Conservation (phyloP, 2,113 vertebrate genomes). For the Casuarius casuarius region DNA sequence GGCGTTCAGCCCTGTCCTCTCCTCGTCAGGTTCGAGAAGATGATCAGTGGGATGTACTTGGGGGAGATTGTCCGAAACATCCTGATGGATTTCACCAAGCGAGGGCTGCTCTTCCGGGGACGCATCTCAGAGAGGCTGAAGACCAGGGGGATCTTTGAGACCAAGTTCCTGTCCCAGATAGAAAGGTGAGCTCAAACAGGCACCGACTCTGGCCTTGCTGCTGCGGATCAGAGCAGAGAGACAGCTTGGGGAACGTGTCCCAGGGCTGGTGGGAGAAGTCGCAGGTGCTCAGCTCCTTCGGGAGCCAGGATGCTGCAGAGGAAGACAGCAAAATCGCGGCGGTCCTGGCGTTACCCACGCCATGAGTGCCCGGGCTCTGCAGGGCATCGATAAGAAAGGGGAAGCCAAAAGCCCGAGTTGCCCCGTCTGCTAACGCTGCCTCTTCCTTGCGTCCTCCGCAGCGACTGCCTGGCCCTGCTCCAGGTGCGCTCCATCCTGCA, state of each 20-base stretch:
- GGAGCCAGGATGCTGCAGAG: neutral
- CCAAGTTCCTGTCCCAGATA: constrained; percentile 96
- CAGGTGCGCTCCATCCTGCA: constrained; percentile 94
- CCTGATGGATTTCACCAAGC: constrained; percentile 90
- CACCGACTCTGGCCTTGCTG: neutral
- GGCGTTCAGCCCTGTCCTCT: neutral
- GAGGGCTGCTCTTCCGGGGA: constrained; percentile 92
- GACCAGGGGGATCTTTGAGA: constrained; percentile 93
- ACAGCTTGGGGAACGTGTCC: accelerated
- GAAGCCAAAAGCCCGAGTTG: accelerated
- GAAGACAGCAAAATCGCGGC: neutral
- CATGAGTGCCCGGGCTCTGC: accelerated
- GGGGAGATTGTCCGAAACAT: constrained; percentile 95
- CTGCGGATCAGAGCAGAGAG: neutral
- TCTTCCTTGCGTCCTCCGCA: neutral
- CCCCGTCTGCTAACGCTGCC: neutral
- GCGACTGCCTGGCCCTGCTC: constrained; percentile 92
- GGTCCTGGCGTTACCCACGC: neutral
- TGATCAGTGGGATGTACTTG: constrained; percentile 99
- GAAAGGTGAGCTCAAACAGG: constrained; percentile 83
- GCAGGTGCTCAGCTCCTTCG: accelerated
- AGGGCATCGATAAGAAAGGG: accelerated
- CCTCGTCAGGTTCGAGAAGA: constrained; percentile 90
- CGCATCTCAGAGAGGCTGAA: constrained; percentile 93
- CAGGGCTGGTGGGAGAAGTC: neutral